phyloP scores from a whole-genome alignment of 2,888 invertebrate species.

The Suillia variegata region DNA sequence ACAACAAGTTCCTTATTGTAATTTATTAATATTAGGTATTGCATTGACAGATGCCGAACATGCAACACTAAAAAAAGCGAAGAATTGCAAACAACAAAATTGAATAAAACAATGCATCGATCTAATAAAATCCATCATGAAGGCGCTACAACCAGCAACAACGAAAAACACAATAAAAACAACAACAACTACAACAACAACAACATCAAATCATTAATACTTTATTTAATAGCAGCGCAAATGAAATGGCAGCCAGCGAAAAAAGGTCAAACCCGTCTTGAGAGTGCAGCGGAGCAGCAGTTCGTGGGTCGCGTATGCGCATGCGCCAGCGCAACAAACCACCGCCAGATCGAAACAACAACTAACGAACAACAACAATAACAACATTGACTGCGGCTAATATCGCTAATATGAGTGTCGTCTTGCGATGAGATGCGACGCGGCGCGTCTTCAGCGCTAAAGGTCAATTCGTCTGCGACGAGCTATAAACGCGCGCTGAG shows the following conservation, averaged over 20 bases:
- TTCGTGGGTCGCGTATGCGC: not conserved
- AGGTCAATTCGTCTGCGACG: not conserved
- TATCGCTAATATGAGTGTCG: not conserved
- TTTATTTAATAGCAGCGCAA: not conserved
- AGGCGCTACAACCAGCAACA: not conserved
- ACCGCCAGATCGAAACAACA: too few species aligned
- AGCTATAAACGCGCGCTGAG: not conserved
- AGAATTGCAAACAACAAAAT: too few species aligned
- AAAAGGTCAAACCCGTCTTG: conserved; percentile 39
- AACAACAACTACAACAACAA: conserved; percentile 5
- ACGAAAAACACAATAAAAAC: conserved; percentile 12
- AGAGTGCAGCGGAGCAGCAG: not conserved
- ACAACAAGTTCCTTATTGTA: too few species aligned
- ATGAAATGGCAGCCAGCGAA: conserved; percentile 21
- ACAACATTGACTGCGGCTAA: too few species aligned
- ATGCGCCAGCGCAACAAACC: not conserved
- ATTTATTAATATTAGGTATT: too few species aligned
- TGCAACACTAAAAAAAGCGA: too few species aligned
- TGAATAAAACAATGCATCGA: conserved; percentile 3
- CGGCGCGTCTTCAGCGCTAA: not conserved
- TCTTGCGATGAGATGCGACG: not conserved
- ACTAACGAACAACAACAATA: too few species aligned
- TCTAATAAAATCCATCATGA: not conserved
- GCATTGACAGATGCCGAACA: too few species aligned
- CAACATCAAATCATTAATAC: conserved; percentile 6